Conservation (phyloP, 2,888 invertebrate genomes). For the Ceraclea dissimilis region DNA sequence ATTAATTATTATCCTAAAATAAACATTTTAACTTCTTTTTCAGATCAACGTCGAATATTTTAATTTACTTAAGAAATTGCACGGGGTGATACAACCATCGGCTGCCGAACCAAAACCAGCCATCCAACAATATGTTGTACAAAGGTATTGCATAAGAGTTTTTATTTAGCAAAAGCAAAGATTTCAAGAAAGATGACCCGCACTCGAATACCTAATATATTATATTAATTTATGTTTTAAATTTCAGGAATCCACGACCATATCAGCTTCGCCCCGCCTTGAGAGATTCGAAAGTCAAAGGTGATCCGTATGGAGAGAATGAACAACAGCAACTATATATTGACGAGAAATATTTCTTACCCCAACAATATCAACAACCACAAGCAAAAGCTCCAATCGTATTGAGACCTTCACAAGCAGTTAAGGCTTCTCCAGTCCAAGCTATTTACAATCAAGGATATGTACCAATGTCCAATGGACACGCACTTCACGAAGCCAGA, state of each 20-base stretch:
- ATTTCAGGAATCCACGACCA: neutral
- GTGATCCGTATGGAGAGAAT: neutral
- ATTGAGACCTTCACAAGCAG: conserved; percentile 19
- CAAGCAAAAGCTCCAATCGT: conserved; percentile 11
- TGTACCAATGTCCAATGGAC: conserved; percentile 6
- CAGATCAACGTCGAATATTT: conserved; percentile 22
- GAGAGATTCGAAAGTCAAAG: neutral
- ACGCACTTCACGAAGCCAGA: conserved; percentile 24
- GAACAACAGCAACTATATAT: neutral
- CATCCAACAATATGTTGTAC: conserved; percentile 21
- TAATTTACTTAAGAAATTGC: conserved; percentile 19
- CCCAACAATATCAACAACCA: neutral
- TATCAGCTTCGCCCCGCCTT: neutral
- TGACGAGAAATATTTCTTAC: neutral
- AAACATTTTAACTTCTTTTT: neutral
- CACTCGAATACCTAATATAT: neutral
- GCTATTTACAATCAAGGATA: conserved; percentile 20
- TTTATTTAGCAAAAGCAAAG: neutral
- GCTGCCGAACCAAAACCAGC: conserved; percentile 17
- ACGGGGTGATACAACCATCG: conserved; percentile 8
- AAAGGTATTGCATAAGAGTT: conserved; percentile 14
- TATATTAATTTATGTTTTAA: too few relatives aligned
- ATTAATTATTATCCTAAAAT: too few relatives aligned
- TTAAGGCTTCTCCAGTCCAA: conserved; percentile 18
- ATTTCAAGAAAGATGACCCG: neutral